phyloP scores from a whole-genome alignment of 2,888 invertebrate species.

The Coelinius sp. region DNA sequence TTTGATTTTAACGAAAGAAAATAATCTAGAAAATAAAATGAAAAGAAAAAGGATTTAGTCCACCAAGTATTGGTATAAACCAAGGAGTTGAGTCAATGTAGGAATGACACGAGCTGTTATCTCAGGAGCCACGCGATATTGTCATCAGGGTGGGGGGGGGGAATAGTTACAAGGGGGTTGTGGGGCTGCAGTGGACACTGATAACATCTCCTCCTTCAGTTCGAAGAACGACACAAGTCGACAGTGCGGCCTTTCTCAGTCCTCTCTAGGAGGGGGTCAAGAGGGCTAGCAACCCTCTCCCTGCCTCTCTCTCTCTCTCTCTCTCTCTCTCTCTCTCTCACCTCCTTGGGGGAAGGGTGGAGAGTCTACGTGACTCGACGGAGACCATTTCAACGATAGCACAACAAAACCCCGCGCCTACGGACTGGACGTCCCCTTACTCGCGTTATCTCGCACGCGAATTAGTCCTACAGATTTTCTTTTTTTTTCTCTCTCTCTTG shows the following conservation, averaged over 20 bases:
- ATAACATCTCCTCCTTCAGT: constrained; percentile 50
- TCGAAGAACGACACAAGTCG: constrained; percentile 56
- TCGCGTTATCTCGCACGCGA: constrained; percentile 69
- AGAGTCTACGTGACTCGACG: constrained; percentile 59
- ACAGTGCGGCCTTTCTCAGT: constrained; percentile 66
- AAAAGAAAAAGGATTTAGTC: constrained; percentile 22
- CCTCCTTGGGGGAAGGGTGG: constrained; percentile 23
- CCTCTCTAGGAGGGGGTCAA: constrained; percentile 51
- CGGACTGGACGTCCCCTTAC: neutral
- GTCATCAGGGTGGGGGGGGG: constrained; percentile 64
- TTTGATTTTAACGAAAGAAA: neutral
- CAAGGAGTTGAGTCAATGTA: constrained; percentile 67
- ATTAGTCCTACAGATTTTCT: constrained; percentile 59
- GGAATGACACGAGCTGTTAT: constrained; percentile 71
- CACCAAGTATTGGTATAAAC: constrained; percentile 8
- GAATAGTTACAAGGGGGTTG: constrained; percentile 50
- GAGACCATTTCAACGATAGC: constrained; percentile 56
- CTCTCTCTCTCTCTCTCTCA: constrained; percentile 24
- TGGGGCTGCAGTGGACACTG: constrained; percentile 45
- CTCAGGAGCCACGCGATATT: constrained; percentile 71
- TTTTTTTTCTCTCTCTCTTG: neutral
- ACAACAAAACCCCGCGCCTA: constrained; percentile 44
- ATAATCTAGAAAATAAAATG: constrained; percentile 6
- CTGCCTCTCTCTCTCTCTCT: constrained; percentile 22
- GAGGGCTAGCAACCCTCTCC: constrained; percentile 49